phyloP scores from a whole-genome alignment of 2,888 invertebrate genomes.

The Liposcelis brunnea region DNA sequence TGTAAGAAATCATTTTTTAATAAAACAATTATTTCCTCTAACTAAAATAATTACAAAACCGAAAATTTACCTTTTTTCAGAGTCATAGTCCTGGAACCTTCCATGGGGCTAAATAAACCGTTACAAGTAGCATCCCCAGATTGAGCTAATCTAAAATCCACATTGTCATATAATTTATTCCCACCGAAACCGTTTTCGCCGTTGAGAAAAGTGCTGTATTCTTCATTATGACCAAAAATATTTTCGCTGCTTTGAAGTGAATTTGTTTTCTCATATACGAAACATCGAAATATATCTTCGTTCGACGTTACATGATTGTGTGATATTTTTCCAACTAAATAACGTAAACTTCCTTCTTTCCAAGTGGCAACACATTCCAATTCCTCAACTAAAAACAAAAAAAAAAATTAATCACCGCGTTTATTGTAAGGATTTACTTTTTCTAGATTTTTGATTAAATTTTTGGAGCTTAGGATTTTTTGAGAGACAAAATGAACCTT shows the following conservation, averaged over 20 bases:
- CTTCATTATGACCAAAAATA: constrained; percentile 21
- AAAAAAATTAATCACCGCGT: background rate
- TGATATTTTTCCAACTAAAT: constrained; percentile 76
- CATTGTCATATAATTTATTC: constrained; percentile 25
- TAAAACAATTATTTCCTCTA: no score
- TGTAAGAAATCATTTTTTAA: constrained; percentile 25
- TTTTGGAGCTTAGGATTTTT: no score
- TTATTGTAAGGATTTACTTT: no score
- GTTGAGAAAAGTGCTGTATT: constrained; percentile 9
- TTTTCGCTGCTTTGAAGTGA: constrained; percentile 12
- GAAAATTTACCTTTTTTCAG: constrained; percentile 47
- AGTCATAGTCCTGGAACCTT: constrained; percentile 70
- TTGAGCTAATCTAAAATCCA: constrained; percentile 72
- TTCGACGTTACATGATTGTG: constrained; percentile 79
- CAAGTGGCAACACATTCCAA: constrained; percentile 79
- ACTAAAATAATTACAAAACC: background rate
- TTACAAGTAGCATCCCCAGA: constrained; percentile 89
- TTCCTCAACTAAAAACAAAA: constrained; percentile 57
- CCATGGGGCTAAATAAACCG: constrained; percentile 77
- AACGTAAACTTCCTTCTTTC: constrained; percentile 86
- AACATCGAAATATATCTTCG: constrained; percentile 87
- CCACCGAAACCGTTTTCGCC: constrained; percentile 21
- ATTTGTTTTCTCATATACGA: constrained; percentile 67
- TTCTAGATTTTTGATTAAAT: no score
- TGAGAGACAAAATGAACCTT: no score